Base-by-base conservation (phyloP, 2,113 vertebrate species). In the Galbula dea region DNA sequence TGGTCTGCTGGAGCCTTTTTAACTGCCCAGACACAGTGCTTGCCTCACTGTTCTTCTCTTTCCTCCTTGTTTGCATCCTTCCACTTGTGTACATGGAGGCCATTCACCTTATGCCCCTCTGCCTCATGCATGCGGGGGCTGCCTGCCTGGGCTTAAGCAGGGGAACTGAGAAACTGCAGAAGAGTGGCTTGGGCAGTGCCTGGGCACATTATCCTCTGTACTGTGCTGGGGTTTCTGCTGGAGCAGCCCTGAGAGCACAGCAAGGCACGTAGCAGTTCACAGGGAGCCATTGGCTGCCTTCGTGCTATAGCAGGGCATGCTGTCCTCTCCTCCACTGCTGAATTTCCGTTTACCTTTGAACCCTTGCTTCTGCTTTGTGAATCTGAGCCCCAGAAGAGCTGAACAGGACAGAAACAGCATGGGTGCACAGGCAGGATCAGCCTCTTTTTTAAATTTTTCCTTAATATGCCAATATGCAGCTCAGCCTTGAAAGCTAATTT, bases 201-300 rank as follows among this genome's bases (percentile, higher is more conserved):
- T 4, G 1, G 30, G 46, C 1, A 0, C 16, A 2, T 51, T 55
- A 49, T 32, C 24, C 27, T 20, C 3, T 0, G 0, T 34, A 26
- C 26, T 29, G 45, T 2, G 0, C 41, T 7, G 6, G 23, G 46
- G 29, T 61, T 43, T 18, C 58, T 75, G 66, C 66, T 58, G 8
- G 34, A 45, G 67, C 15, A 32, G 8, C 12, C 37, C 14, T 20
- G 66, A 34, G 54, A 59, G 39, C 5, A 3, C 26, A 21, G 12
- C 3, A 2, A 30, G 15, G 13, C 8, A 23, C 54, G 68, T 1
- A 0, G 30, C 1, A 3, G 15, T 29, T 62, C 3, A 2, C 16
- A 9, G 78, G 49, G 37, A 71, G 57, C 55, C 3, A 0, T n/a
- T 2, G 2, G 37, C 41, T 46, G 54, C 57, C 43, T 34, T 29